These are phyloP conservation scores for Fregetta grallaria DNA, from an alignment of 2,113 vertebrate species.

Conservation along the genomic window DNA sequence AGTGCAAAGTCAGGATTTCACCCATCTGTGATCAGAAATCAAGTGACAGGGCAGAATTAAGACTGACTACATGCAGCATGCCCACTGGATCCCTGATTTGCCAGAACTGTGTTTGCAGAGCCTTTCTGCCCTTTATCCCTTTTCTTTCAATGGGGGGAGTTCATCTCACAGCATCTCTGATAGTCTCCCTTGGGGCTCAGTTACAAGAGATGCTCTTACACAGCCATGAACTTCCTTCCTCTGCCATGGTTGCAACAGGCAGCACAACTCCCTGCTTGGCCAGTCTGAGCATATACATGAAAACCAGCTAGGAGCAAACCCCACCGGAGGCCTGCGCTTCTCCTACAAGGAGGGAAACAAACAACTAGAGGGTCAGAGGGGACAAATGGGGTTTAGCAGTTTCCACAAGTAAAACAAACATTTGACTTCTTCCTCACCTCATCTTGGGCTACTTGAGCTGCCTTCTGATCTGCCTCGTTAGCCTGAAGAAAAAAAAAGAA, in stretches of 20 bases:
- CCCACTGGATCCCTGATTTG: background rate
- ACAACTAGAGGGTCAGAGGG: background rate
- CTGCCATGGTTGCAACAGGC: background rate
- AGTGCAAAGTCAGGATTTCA: background rate
- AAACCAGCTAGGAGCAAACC: background rate
- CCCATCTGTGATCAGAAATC: background rate
- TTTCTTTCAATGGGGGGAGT: background rate
- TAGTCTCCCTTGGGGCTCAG: background rate
- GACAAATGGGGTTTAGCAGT: background rate
- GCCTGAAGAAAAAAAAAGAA: constrained; percentile 42
- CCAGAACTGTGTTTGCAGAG: background rate
- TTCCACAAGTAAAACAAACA: background rate
- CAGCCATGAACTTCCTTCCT: background rate
- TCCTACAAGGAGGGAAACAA: background rate
- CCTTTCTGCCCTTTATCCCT: background rate
- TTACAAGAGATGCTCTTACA: background rate
- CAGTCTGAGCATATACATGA: background rate
- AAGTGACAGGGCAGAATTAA: background rate
- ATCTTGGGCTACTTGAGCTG: constrained; percentile 88
- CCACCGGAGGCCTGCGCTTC: background rate
- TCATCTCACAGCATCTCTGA: background rate
- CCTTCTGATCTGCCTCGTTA: constrained; percentile 72
- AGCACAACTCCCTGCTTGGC: background rate
- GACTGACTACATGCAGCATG: background rate
- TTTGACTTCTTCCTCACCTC: constrained; percentile 78